These are phyloP conservation scores for Lucifuga dentata DNA, from an alignment of 2,113 vertebrate genomes.

Conservation along the genomic window DNA sequence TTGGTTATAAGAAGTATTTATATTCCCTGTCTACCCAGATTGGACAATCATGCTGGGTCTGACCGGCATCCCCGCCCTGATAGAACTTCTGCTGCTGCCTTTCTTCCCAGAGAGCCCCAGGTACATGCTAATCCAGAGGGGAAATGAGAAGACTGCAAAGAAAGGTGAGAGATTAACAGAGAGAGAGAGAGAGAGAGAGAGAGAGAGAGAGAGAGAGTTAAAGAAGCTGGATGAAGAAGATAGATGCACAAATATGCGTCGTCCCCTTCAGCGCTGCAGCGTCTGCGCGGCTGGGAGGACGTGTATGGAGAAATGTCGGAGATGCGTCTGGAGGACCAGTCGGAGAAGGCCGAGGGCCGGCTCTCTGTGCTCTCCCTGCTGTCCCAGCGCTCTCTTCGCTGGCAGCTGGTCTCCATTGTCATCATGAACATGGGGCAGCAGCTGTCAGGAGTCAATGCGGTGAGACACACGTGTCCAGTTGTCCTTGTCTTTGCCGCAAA, in stretches of 20 bases:
- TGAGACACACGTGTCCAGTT: conserved; percentile 56
- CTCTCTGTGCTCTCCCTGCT: conserved; percentile 86
- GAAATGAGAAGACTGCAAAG: conserved; percentile 79
- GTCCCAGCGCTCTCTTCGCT: conserved; percentile 85
- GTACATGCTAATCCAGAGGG: conserved; percentile 90
- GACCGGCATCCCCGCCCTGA: conserved; percentile 86
- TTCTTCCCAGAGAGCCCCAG: conserved; percentile 94
- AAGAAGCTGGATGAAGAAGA: neutral
- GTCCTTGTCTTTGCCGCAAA: neutral
- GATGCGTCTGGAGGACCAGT: conserved; percentile 87
- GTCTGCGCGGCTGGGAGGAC: conserved; percentile 83
- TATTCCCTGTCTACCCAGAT: conserved; percentile 75
- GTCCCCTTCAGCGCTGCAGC: conserved; percentile 81
- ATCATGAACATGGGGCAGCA: conserved; percentile 93
- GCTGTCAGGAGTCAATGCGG: conserved; percentile 91
- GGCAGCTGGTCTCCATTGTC: conserved; percentile 90
- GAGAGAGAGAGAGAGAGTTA: neutral
- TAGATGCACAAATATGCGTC: no score
- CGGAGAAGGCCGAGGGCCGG: conserved; percentile 84
- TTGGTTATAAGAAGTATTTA: neutral
- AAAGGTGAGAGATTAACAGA: conserved; percentile 75
- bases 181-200: neutral
- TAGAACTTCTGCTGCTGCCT: conserved; percentile 88
- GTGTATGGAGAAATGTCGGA: conserved; percentile 87
- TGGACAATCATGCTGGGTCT: conserved; percentile 91